Base-by-base conservation (phyloP, 2,797 vertebrate species). In the Notolabrus celidotus region DNA sequence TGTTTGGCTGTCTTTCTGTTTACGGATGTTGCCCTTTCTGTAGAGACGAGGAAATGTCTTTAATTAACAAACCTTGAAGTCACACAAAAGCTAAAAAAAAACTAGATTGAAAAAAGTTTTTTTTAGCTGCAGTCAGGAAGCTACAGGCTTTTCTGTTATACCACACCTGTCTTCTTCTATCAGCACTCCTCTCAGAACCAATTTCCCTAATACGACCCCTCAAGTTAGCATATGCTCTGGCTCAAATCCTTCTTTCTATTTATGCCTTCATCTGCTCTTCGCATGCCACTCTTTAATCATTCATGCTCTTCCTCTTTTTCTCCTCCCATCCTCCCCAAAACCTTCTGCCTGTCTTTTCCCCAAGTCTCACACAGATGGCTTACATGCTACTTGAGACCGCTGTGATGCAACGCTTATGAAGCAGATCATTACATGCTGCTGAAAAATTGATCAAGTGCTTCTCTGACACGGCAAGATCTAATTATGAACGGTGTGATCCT, bases 261-360 rank as follows among this genome's bases (percentile, higher is more conserved):
- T 82, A 76, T 83, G 71, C 83, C 42, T 52, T 89, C 77, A 86
- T 86, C 84, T 81, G 59, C 80, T 79, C 67, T 67, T 80, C n/a
- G 43, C 75, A 75, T 52, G 67, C 74, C 55, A 60, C 70, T 86
- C 52, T 66, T 89, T 73, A 88, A 91, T 88, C 78, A 84, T 91
- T 90, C 74, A 90, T 87, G 62, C 57, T 61, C 52, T 65, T 64
- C 53, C 7, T 45, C 53, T 68, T 76, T 69, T 70, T 25, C 38
- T 9, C 62, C 72, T 51, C 31, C 60, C 59, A 10, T 79, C 58
- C 34, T 69, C 43, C 47, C n/a, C 52, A 34, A 81, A 86, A 76
- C 43, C 71, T 46, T 62, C 65, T 62, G 63, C 73, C 77, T 68
- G 41, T 86, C 69, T 63, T 69, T 69, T 76, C 25, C 69, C 59